These are phyloP conservation scores for Drepanosiphum platanoidis DNA, from an alignment of 2,888 invertebrate species.

Conservation along the genomic window DNA sequence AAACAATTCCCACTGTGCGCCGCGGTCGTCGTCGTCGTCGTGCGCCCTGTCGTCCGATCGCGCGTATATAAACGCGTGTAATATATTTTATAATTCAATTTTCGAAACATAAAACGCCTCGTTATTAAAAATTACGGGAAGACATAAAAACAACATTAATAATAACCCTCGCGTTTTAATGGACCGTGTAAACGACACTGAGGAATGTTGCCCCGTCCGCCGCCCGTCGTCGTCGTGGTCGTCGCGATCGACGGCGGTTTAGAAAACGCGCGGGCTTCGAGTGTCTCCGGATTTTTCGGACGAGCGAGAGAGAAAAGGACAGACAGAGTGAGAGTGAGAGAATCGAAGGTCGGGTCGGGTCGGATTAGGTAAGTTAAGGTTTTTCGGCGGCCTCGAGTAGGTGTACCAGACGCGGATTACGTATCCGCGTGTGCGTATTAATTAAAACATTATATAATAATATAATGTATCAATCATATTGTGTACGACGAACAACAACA, in stretches of 20 bases:
- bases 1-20: conserved; percentile 33
- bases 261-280: background rate
- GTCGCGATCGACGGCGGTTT: background rate
- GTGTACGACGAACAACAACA: no score
- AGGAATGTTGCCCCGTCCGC: conserved; percentile 27
- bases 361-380: no score
- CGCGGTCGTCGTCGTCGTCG: background rate
- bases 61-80: background rate
- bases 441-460: no score
- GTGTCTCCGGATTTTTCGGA: no score
- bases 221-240: conserved; percentile 8
- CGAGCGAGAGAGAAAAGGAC: no score
- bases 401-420: no score
- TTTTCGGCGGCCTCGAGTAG: no score
- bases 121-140: conserved; percentile 14
- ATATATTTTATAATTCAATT: conserved; percentile 25
- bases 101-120: background rate
- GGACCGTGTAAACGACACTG: conserved; percentile 15
- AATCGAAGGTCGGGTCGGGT: no score
- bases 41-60: background rate
- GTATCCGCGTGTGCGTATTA: no score
- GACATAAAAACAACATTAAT: background rate
- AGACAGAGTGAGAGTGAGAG: no score
- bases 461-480: no score
- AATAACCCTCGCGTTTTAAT: conserved; percentile 34